Evolutionary conservation across 2,797 vertebrate genomes (phyloP).

Genomic region (Rhynchonycteris naso): DNA sequence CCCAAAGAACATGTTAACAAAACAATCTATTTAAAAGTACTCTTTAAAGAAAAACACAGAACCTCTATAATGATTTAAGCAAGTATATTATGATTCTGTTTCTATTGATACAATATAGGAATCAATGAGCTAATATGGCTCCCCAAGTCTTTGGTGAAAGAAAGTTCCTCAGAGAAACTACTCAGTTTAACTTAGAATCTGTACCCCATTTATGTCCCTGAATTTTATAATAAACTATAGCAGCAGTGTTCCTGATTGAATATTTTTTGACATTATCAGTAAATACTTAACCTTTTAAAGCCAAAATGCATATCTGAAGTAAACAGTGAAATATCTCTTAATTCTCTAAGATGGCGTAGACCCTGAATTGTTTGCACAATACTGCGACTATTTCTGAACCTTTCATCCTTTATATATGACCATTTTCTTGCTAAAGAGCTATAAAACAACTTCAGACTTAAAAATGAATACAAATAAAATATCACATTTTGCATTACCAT

Average conservation of each 20-base stretch:
- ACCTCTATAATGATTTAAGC: conserved; percentile 4
- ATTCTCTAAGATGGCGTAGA: conserved; percentile 61
- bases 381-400: conserved; percentile 74
- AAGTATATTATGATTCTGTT: conserved; percentile 22
- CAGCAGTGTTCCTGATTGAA: conserved; percentile 52
- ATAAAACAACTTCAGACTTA: conserved; percentile 47
- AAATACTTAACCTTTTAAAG: conserved; percentile 80
- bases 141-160: background rate
- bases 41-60: conserved; percentile 57
- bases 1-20: conserved; percentile 18
- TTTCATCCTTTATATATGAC: conserved; percentile 66
- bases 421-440: conserved; percentile 61
- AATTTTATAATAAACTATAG: conserved; percentile 34
- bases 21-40: conserved; percentile 35
- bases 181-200: background rate
- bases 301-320: conserved; percentile 68
- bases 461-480: conserved; percentile 60
- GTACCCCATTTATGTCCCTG: background rate
- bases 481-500: conserved; percentile 33
- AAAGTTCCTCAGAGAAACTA: background rate
- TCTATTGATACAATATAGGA: background rate
- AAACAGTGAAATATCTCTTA: conserved; percentile 76
- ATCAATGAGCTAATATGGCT: background rate
- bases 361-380: conserved; percentile 70
- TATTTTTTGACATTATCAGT: conserved; percentile 64